Evolutionary conservation across 2,888 invertebrate species (phyloP).

Genomic region (Chrysina gloriosa): DNA sequence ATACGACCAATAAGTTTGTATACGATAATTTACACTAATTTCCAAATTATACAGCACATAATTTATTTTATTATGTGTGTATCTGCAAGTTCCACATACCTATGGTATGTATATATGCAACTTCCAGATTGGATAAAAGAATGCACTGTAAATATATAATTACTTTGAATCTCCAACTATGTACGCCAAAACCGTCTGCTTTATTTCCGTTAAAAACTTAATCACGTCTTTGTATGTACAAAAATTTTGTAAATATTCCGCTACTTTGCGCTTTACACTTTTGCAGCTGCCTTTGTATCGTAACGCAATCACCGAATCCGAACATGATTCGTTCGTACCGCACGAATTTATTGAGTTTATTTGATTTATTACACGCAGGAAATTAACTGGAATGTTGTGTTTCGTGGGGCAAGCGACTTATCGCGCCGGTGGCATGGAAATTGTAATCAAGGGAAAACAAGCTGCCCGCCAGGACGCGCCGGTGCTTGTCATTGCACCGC

Average conservation of each 20-base stretch:
- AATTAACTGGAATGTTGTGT: conserved; percentile 67
- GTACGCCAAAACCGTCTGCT: background rate
- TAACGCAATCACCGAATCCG: background rate
- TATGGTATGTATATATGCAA: too few species aligned
- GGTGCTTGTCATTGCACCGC: conserved; percentile 87
- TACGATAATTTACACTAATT: too few species aligned
- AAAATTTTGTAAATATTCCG: background rate
- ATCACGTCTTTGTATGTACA: background rate
- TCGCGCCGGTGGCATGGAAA: conserved; percentile 81
- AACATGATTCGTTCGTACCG: background rate
- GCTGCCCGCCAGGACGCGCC: conserved; percentile 84
- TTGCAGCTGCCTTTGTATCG: background rate
- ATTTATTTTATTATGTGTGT: too few species aligned
- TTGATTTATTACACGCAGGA: conserved; percentile 47
- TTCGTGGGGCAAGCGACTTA: conserved; percentile 80
- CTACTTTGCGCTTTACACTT: background rate
- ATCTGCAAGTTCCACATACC: too few species aligned
- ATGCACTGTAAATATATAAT: background rate
- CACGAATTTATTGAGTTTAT: background rate
- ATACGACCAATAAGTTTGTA: too few species aligned
- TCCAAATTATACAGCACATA: too few species aligned
- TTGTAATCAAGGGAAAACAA: conserved; percentile 81
- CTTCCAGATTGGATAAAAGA: too few species aligned
- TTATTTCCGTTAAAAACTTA: background rate
- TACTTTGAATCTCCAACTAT: background rate